These are phyloP conservation scores for Acanthurus leucopareius DNA, from an alignment of 2,797 vertebrate species.

Conservation along the genomic window DNA sequence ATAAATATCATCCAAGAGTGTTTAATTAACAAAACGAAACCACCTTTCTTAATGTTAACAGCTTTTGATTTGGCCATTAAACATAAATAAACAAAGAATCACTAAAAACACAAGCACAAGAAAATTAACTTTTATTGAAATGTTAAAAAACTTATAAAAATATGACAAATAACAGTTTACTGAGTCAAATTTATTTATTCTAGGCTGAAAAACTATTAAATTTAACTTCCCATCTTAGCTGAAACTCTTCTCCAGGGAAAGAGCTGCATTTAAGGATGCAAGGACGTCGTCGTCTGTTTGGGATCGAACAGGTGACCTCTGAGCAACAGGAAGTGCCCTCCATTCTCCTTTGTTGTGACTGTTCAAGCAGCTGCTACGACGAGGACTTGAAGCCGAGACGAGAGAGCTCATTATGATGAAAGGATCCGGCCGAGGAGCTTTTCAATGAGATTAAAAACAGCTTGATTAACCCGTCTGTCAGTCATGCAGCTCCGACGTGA, in stretches of 20 bases:
- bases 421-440: slow-evolving; percentile 26
- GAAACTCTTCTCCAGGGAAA: neutral
- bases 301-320: slow-evolving; percentile 14
- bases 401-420: slow-evolving; percentile 58
- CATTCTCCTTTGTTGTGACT: slow-evolving; percentile 1
- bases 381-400: slow-evolving; percentile 20
- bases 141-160: neutral
- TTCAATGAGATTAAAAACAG: slow-evolving; percentile 55
- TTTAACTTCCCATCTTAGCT: neutral
- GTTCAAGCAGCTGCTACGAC: neutral
- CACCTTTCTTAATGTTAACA: no score
- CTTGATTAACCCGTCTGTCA: slow-evolving; percentile 52
- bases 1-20: no score
- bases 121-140: neutral
- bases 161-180: neutral
- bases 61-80: no score
- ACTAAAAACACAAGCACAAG: neutral
- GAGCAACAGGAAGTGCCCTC: slow-evolving; percentile 27
- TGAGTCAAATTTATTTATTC: neutral
- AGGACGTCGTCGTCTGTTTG: neutral
- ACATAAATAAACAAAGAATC: no score
- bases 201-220: neutral
- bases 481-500: neutral
- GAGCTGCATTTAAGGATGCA: neutral
- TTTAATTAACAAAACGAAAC: no score